These are phyloP conservation scores for Syrrhaptes paradoxus DNA, from an alignment of 2,113 vertebrate genomes.

Conservation along the genomic window DNA sequence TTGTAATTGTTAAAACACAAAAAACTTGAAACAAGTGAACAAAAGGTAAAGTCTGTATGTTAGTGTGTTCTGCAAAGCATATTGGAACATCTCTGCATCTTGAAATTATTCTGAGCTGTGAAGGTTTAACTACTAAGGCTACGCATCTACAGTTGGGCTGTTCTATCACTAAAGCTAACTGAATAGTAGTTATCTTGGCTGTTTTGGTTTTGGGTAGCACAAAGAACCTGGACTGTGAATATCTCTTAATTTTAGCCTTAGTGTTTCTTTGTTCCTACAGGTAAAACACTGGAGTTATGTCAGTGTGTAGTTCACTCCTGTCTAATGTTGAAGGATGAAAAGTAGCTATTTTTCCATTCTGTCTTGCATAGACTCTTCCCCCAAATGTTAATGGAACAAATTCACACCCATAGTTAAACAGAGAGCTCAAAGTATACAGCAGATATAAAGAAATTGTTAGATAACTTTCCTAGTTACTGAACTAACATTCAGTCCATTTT, in stretches of 20 bases:
- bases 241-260: slow-evolving; percentile 49
- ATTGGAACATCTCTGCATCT: not conserved
- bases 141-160: slow-evolving; percentile 36
- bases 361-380: slow-evolving; percentile 38
- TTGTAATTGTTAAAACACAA: slow-evolving; percentile 23
- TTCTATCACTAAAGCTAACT: not conserved
- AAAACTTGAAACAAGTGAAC: slow-evolving; percentile 8
- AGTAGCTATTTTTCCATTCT: slow-evolving; percentile 25
- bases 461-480: slow-evolving; percentile 26
- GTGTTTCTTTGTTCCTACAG: slow-evolving; percentile 56
- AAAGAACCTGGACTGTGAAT: slow-evolving; percentile 77
- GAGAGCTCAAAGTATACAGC: not conserved
- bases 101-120: slow-evolving; percentile 6
- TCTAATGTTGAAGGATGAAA: slow-evolving; percentile 47
- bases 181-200: not conserved
- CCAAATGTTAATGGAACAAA: slow-evolving; percentile 51
- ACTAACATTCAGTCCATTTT: slow-evolving; percentile 4
- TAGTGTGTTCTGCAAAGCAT: not conserved
- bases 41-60: not conserved
- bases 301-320: slow-evolving; percentile 51
- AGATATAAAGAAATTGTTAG: not conserved
- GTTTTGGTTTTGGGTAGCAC: slow-evolving; percentile 19
- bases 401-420: slow-evolving; percentile 7
- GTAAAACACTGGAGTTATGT: slow-evolving; percentile 77
- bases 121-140: slow-evolving; percentile 17